Conservation (phyloP, 2,888 invertebrate genomes). For the Vesta saturnalis region DNA sequence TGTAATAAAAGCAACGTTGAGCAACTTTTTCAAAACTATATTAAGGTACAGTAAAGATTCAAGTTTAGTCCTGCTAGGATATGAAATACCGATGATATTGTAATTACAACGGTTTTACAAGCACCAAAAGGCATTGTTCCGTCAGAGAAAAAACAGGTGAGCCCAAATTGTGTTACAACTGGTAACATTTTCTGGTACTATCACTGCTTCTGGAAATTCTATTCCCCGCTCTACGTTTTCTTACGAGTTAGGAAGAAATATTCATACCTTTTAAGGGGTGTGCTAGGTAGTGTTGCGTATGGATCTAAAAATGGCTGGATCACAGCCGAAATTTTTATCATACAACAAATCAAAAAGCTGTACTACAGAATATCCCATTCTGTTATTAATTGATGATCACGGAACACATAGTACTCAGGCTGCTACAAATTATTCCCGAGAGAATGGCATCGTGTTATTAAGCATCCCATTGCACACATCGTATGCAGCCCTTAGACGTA, state of each 20-base stretch:
- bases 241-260: neutral
- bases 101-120: neutral
- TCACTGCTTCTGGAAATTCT: neutral
- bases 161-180: neutral
- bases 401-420: neutral
- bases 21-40: constrained; percentile 44
- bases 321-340: too few species aligned
- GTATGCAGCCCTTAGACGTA: neutral
- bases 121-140: neutral
- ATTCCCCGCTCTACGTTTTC: neutral
- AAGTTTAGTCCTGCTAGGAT: neutral
- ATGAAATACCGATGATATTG: neutral
- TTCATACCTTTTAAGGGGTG: neutral
- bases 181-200: neutral
- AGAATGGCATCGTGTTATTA: neutral
- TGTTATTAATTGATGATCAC: neutral
- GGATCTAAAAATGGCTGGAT: neutral
- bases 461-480: neutral
- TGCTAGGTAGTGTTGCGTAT: neutral
- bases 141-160: neutral
- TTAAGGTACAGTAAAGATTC: neutral
- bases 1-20: constrained; percentile 45
- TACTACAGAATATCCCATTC: neutral
- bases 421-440: neutral
- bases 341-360: neutral